These are phyloP conservation scores for Hyles vespertilio DNA, from an alignment of 1,140 invertebrate genomes.

Conservation along the genomic window DNA sequence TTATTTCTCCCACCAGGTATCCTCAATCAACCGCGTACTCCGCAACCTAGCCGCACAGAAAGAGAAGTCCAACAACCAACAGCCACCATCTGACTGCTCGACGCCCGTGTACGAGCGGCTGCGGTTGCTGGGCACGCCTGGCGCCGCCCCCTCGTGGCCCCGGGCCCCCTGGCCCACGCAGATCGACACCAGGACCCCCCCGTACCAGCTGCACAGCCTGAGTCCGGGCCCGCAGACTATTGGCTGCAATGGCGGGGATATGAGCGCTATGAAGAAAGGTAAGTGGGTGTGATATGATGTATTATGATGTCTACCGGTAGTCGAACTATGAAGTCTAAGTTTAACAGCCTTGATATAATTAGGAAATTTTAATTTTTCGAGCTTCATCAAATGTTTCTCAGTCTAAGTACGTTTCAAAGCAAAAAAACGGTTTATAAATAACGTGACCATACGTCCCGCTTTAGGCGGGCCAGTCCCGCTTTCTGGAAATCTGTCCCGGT, in stretches of 20 bases:
- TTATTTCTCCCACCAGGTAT: constrained; percentile 82
- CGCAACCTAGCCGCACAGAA: constrained; percentile 95
- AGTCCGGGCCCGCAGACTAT: constrained; percentile 62
- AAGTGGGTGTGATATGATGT: constrained; percentile 18
- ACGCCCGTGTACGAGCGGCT: constrained; percentile 63
- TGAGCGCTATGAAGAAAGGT: constrained; percentile 62
- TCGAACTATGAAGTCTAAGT: background rate
- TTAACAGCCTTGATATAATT: too few relatives aligned
- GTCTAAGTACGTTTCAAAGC: too few relatives aligned
- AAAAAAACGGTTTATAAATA: too few relatives aligned
- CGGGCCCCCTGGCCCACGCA: constrained; percentile 58
- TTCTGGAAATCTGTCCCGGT: too few relatives aligned
- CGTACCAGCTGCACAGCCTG: constrained; percentile 63
- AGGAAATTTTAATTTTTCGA: too few relatives aligned
- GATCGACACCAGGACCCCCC: constrained; percentile 56
- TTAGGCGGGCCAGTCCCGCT: too few relatives aligned
- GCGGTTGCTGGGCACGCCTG: constrained; percentile 78
- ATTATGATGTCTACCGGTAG: background rate
- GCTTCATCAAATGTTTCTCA: too few relatives aligned
- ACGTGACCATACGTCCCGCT: too few relatives aligned
- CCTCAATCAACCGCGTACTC: constrained; percentile 98
- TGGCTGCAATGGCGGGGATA: constrained; percentile 55
- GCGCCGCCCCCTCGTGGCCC: constrained; percentile 51
- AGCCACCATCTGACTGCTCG: constrained; percentile 48
- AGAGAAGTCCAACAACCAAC: constrained; percentile 79